phyloP scores from a whole-genome alignment of 1,140 invertebrate genomes.

The Penaeus vannamei region DNA sequence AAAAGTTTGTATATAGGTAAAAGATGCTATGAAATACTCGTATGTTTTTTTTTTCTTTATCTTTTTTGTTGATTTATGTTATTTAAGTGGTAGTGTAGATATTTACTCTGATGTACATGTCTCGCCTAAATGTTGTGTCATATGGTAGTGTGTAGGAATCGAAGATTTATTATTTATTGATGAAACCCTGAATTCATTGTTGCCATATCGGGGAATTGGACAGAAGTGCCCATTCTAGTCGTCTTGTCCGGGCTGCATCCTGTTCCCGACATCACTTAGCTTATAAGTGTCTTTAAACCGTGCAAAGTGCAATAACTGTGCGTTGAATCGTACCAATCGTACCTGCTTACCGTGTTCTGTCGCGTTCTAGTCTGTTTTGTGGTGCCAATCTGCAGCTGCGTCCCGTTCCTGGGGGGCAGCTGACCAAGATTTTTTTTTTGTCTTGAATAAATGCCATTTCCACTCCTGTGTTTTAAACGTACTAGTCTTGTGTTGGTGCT shows the following conservation, averaged over 20 bases:
- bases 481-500: too few relatives aligned
- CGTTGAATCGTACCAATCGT: constrained; percentile 6
- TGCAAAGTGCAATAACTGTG: constrained; percentile 3
- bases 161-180: constrained; percentile 4
- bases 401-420: neutral
- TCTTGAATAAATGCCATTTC: too few relatives aligned
- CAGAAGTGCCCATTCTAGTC: neutral
- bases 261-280: too few relatives aligned
- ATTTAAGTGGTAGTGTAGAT: neutral
- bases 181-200: constrained; percentile 26
- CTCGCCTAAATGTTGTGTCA: neutral
- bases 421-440: too few relatives aligned
- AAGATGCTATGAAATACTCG: too few relatives aligned
- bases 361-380: neutral
- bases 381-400: neutral
- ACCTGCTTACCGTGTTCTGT: constrained; percentile 4
- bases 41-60: neutral
- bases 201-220: neutral
- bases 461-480: too few relatives aligned
- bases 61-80: too few relatives aligned
- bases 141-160: neutral
- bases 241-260: too few relatives aligned
- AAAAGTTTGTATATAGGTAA: too few relatives aligned
- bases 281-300: too few relatives aligned
- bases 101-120: too few relatives aligned